Evolutionary conservation across 2,888 invertebrate genomes (phyloP), one percentile per base, ranked within the genome.

Genomic region (Drosophila cognata): DNA sequence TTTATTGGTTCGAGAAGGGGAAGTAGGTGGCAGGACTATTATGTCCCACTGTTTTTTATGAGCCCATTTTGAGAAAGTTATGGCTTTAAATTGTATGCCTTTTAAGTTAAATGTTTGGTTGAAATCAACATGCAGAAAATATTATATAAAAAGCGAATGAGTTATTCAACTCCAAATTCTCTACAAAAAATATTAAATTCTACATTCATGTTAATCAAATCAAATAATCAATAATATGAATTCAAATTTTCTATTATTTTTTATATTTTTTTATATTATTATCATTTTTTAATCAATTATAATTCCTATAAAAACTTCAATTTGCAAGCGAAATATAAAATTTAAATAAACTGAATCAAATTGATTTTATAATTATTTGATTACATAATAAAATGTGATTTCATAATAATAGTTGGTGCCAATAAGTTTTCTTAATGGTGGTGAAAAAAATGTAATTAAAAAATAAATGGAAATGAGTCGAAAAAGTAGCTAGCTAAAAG

Each of bases 1-100:
- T 52, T 61, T 65, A 69, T 64, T 66, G 56, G 46, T 38, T 43
- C 59, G 79, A 55, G 58, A 53, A 64, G 65, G 63, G 41, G 66
- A 35, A 4, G 57, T 21, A 29, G 21, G 41, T 41, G 57, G 38
- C 16, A 6, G 2, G 29, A 65, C 64, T 56, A 60, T 52, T 59
- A 56, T 66, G 60, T 72, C 31, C 10, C 11, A 50, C 21, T 46
- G 36, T 31, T 38, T 18, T 58, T 68, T 43, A 51, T 41, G n/a
- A 11, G 52, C 11, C 31, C 28, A 21, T 28, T 28, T 68, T 46
- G 38, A 35, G 46, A n/a, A 36, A 33, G 13, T 13, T 35, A 13
- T 43, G 51, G 18, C 21, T n/a, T 41, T 56, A 36, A 57, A 52
- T 28, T 2, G 33, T 13, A 33, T 13, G 21, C 0, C 18, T 28